phyloP scores from a whole-genome alignment of 2,113 vertebrate species.

The Spea multiplicata region DNA sequence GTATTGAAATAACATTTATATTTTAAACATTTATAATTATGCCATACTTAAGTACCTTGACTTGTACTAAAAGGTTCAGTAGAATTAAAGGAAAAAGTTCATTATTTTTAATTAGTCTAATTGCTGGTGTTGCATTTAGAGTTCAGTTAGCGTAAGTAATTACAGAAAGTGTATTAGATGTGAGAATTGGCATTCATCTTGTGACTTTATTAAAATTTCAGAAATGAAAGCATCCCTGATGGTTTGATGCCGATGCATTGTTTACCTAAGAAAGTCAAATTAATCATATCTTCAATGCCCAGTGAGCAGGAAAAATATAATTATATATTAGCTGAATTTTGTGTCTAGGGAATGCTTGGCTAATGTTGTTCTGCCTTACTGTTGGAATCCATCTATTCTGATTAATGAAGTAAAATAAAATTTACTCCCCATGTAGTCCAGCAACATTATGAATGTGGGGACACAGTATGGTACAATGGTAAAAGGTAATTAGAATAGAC shows the following conservation, averaged over 20 bases:
- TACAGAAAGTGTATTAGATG: conserved; percentile 70
- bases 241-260: conserved; percentile 53
- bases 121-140: conserved; percentile 76
- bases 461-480: no score
- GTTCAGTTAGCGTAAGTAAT: conserved; percentile 71
- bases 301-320: conserved; percentile 55
- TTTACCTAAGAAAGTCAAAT: conserved; percentile 62
- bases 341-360: conserved; percentile 24
- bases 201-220: conserved; percentile 70
- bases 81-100: conserved; percentile 67
- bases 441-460: no score
- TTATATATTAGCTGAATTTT: conserved; percentile 25
- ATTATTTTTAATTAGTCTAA: conserved; percentile 78
- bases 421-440: no score
- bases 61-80: conserved; percentile 64
- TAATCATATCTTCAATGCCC: conserved; percentile 64
- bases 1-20: conserved; percentile 65
- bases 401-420: conserved; percentile 1
- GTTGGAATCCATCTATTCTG: conserved; percentile 4
- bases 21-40: conserved; percentile 60
- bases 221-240: conserved; percentile 61
- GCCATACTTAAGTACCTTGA: conserved; percentile 52
- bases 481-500: no score
- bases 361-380: not conserved
- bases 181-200: conserved; percentile 70